Evolutionary conservation across 2,888 invertebrate genomes (phyloP), one percentile per base, ranked within the genome.

Genomic region (Eulithis prunata): DNA sequence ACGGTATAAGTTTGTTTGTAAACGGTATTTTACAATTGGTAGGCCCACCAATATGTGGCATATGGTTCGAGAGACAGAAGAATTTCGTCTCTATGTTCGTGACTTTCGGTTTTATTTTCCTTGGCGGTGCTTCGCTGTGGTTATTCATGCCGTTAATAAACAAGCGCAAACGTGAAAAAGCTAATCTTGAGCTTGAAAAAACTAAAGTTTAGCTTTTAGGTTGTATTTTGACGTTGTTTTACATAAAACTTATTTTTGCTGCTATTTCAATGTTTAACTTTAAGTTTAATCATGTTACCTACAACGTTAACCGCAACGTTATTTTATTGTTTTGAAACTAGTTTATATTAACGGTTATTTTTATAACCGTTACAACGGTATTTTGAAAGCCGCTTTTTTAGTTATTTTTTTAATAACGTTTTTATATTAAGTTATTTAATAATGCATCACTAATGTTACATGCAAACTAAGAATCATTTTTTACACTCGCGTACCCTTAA

Each of bases 1-100:
- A 97, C 74, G 97, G 97, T 2, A 97, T 97, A 51, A 97, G 97
- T 74, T 89, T 97, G 32, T 97, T 97, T 78, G 96, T 97, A 0
- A 97, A 97, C 80, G 97, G 97, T 1, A 88, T 97, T 12, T 83
- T 97, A 14, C 97, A 97, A 81, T 83, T 97, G 58, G 85, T 96
- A 0, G 97, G 97, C 0, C 97, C 97, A 2, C 97, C 97, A 0
- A 89, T 97, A 28, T 97, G 97, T 79, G 97, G 97, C 4, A 73
- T 95, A 0, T 95, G 96, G 94, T 96, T 93, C 73, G 95, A 96
- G 71, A 86, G 91, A 11, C 94, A 95, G 28, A 83, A 90, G 6
- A 95, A 95, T 53, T 97, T 95, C 82, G 94, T 94, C 58, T 95
- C 95, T 36, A 95, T 97, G 80, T 97, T 97, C 75, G 94, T 95